Evolutionary conservation across 1,140 invertebrate species (phyloP), one percentile per base, ranked within the genome.

Genomic region (Leguminivora glycinivorella): DNA sequence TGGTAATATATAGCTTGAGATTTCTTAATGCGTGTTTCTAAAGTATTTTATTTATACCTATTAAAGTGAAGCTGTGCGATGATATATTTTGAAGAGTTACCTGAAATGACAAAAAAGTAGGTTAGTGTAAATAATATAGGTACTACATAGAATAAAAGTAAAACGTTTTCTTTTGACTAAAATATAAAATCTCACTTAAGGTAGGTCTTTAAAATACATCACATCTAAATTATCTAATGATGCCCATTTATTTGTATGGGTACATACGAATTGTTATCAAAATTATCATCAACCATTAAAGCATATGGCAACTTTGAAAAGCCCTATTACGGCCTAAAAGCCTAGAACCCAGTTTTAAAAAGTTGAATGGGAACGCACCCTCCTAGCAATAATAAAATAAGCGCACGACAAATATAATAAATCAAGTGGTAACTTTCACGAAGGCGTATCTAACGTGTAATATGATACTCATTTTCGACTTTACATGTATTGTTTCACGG

Each of bases 381-480:
- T 71, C 76, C 79, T 82, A 79, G 82, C 83, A 83, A 81, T 87
- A 88, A 91, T 88, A 84, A 89, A 89, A 89, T 89, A 87, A 91
- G 83, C 89, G 81, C 74, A 88, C 83, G 83, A 89, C 89, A 89
- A 91, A 90, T 87, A 88, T 87, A 88, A 90, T 91, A 91, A 91
- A 91, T 91, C 87, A 52, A 52, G 0, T n/a, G 47, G 47, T 52
- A 22, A 52, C 19, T 52, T 52, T 6, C 19, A 22, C 47, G 19
- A 52, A 52, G 47, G 19, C 47, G 10, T 52, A 52, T 52, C 4
- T 52, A 22, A 3, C 10, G 2, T 22, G 47, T 22, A 1, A 0
- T 4, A 0, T 52, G 14, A 7, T 52, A 22, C 14, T 6, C 0
- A 52, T 52, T 22, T 22, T 10, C 47, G 19, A 52, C 47, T 3